Conservation (phyloP, 2,797 vertebrate genomes). For the Phoeniculus purpureus region DNA sequence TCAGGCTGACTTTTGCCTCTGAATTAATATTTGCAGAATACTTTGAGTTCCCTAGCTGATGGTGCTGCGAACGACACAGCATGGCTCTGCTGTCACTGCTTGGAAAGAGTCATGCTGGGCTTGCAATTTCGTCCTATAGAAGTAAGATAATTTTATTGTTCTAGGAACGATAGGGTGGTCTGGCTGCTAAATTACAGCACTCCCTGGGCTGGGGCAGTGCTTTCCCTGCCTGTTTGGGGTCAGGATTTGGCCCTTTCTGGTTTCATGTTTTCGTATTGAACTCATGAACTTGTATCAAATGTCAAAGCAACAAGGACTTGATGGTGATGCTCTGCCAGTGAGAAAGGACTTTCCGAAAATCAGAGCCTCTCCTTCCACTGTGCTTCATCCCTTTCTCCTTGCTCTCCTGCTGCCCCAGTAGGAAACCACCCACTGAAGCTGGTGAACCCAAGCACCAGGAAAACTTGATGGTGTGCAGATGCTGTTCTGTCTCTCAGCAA, state of each 20-base stretch:
- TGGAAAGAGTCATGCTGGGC: slow-evolving; percentile 18
- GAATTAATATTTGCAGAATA: slow-evolving; percentile 2
- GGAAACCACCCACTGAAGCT: background rate
- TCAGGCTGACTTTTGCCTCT: background rate
- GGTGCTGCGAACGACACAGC: slow-evolving; percentile 3
- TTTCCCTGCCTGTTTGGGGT: slow-evolving; percentile 28
- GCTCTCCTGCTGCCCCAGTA: background rate
- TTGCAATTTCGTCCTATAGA: slow-evolving; percentile 16
- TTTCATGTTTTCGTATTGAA: slow-evolving; percentile 66
- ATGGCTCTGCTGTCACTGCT: slow-evolving; percentile 24
- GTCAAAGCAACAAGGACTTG: slow-evolving; percentile 27
- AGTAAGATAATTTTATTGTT: slow-evolving; percentile 57
- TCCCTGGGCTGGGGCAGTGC: slow-evolving; percentile 25
- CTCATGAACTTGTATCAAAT: slow-evolving; percentile 69
- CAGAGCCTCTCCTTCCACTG: background rate
- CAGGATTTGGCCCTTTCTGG: slow-evolving; percentile 59
- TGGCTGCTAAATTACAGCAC: slow-evolving; percentile 43
- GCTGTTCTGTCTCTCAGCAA: background rate
- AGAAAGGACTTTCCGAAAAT: slow-evolving; percentile 36
- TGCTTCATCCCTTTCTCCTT: background rate
- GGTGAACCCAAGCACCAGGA: slow-evolving; percentile 3
- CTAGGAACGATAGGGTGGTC: slow-evolving; percentile 52
- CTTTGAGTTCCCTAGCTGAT: background rate
- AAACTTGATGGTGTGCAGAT: slow-evolving; percentile 59
- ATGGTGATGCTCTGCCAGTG: slow-evolving; percentile 33